Conservation (phyloP, 1,140 invertebrate species). For the Lordiphosa collinella region DNA sequence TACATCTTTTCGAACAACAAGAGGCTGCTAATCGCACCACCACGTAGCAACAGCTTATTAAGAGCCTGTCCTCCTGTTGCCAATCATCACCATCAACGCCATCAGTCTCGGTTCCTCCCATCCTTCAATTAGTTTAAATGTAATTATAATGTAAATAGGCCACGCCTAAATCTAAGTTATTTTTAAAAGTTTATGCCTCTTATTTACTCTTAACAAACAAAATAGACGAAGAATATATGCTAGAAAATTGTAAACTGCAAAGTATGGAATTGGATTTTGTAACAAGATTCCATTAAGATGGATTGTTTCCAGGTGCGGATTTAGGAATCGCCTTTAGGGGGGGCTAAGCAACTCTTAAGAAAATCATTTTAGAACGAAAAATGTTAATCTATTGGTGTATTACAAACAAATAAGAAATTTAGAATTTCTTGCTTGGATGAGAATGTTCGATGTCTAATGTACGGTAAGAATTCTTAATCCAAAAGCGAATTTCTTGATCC, state of each 20-base stretch:
- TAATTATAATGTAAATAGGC: conserved; percentile 37
- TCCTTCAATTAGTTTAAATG: conserved; percentile 18
- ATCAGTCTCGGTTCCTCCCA: background rate
- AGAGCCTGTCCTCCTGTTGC: conserved; percentile 4
- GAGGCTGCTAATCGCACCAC: conserved; percentile 18
- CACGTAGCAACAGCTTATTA: conserved; percentile 34
- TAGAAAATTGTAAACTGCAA: background rate
- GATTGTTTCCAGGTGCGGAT: no score
- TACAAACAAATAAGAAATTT: no score
- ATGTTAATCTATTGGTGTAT: no score
- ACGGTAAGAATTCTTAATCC: no score
- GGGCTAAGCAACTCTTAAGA: no score
- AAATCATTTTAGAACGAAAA: no score
- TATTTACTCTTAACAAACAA: conserved; percentile 8
- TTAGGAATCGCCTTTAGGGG: no score
- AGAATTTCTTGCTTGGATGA: no score
- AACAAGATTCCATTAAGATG: no score
- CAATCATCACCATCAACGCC: background rate
- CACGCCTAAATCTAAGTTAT: conserved; percentile 42
- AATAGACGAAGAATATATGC: conserved; percentile 4
- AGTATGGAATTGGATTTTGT: no score
- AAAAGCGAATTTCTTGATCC: no score
- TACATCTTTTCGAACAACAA: conserved; percentile 69
- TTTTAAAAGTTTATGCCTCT: conserved; percentile 16
- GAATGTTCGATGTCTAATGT: no score